These are phyloP conservation scores for Cyanistes caeruleus DNA, from an alignment of 2,113 vertebrate species.

Conservation along the genomic window DNA sequence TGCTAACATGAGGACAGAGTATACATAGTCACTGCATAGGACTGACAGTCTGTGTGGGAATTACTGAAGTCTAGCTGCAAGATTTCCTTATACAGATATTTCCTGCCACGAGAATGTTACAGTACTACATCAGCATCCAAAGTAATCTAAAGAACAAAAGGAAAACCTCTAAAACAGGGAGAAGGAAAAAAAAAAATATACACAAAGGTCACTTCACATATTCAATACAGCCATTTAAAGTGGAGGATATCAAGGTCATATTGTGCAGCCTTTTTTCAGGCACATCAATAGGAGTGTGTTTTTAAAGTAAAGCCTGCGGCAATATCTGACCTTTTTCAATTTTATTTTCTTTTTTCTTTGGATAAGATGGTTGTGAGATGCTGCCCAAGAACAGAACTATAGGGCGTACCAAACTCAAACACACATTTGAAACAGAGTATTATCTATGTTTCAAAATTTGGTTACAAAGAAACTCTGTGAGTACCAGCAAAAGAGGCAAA, in stretches of 20 bases:
- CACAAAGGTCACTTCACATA: constrained; percentile 50
- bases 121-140: constrained; percentile 43
- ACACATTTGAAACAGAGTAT: neutral
- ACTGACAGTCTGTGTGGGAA: constrained; percentile 70
- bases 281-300: constrained; percentile 5
- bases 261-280: constrained; percentile 20
- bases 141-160: constrained; percentile 52
- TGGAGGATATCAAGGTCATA: constrained; percentile 10
- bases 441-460: neutral
- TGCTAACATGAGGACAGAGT: constrained; percentile 49
- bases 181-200: neutral
- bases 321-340: neutral
- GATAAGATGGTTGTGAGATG: neutral
- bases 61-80: constrained; percentile 67
- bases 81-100: constrained; percentile 56
- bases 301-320: constrained; percentile 28
- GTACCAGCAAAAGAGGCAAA: neutral
- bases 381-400: neutral
- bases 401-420: neutral
- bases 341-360: neutral
- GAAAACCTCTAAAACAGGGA: constrained; percentile 45
- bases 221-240: constrained; percentile 57
- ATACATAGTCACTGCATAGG: constrained; percentile 50
- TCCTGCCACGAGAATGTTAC: constrained; percentile 21
- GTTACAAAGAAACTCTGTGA: neutral